Conservation (phyloP, 1,140 invertebrate genomes). For the Drosophila quadrilineata region DNA sequence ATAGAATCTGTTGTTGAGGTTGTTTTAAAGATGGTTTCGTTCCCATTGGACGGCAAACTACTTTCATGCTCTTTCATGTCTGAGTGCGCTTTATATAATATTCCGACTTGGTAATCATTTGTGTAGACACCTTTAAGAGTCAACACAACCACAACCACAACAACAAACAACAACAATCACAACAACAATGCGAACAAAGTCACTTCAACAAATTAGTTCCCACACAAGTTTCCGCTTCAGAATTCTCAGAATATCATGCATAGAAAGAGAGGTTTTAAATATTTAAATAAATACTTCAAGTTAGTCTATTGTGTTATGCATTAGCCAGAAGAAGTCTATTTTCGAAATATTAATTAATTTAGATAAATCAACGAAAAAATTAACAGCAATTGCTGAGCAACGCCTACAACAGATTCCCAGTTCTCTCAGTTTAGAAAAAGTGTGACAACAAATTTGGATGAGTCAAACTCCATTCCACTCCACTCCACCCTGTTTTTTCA, state of each 20-base stretch:
- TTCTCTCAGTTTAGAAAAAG: no score
- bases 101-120: slow-evolving; percentile 45
- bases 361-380: slow-evolving; percentile 40
- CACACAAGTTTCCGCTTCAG: slow-evolving; percentile 62
- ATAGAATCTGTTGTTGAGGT: slow-evolving; percentile 23
- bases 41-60: slow-evolving; percentile 16
- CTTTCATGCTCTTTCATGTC: slow-evolving; percentile 45
- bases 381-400: slow-evolving; percentile 7
- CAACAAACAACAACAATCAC: slow-evolving; percentile 29
- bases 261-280: slow-evolving; percentile 44
- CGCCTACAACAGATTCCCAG: no score
- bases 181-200: slow-evolving; percentile 25
- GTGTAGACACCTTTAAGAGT: slow-evolving; percentile 48
- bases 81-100: slow-evolving; percentile 35
- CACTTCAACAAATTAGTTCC: slow-evolving; percentile 37
- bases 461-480: slow-evolving; percentile 7
- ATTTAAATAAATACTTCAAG: slow-evolving; percentile 61
- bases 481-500: slow-evolving; percentile 10
- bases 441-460: no score
- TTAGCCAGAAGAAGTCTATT: slow-evolving; percentile 18
- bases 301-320: slow-evolving; percentile 28
- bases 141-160: background rate
- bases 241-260: slow-evolving; percentile 45
- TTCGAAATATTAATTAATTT: slow-evolving; percentile 23
- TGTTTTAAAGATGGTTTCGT: background rate